These are phyloP conservation scores for Galaxias olidus DNA, from an alignment of 2,797 vertebrate genomes.

Conservation along the genomic window DNA sequence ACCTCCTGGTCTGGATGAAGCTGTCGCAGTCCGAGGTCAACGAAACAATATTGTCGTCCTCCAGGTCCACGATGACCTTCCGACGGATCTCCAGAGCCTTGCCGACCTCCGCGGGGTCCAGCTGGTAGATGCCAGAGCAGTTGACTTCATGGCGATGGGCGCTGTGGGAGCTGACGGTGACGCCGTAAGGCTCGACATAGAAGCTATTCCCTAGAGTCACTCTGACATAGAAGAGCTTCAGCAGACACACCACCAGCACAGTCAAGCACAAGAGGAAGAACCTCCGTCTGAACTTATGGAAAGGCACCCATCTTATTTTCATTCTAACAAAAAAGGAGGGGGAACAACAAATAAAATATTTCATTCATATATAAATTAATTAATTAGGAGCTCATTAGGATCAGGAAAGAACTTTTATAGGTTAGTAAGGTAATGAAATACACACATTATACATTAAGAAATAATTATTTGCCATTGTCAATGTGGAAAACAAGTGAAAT, in stretches of 20 bases:
- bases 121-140: constrained; percentile 84
- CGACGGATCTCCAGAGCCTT: constrained; percentile 83
- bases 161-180: constrained; percentile 68
- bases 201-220: constrained; percentile 62
- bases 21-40: constrained; percentile 78
- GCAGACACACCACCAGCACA: constrained; percentile 78
- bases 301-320: constrained; percentile 60
- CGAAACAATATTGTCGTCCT: constrained; percentile 76
- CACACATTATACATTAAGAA: no score
- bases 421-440: no score
- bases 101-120: constrained; percentile 87
- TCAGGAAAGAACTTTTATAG: background rate
- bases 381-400: background rate
- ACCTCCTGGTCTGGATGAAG: constrained; percentile 76
- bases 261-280: constrained; percentile 73
- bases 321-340: background rate
- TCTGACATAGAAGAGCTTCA: constrained; percentile 77
- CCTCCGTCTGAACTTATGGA: constrained; percentile 68
- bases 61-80: constrained; percentile 75
- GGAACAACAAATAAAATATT: background rate
- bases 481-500: no score
- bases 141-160: constrained; percentile 73
- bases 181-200: constrained; percentile 79
- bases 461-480: no score
- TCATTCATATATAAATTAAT: background rate